A percentile compares a stretch with the other conserved stretches of the same genome.
These are phyloP conservation scores for Malurus melanocephalus DNA, from an alignment of 2,113 vertebrate genomes.

Conservation along the genomic window DNA sequence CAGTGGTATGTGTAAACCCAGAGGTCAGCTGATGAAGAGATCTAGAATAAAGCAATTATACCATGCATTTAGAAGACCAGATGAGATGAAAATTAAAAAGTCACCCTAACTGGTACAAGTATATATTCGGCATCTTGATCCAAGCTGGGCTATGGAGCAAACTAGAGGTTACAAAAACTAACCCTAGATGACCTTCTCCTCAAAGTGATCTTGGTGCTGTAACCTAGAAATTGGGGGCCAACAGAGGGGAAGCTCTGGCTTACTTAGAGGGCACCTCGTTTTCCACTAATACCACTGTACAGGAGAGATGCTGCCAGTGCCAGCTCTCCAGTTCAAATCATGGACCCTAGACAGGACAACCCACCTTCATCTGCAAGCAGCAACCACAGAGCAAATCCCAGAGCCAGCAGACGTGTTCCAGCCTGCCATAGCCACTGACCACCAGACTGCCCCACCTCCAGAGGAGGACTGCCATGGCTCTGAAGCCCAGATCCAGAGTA, in stretches of 20 bases:
- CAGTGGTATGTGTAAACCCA: background rate
- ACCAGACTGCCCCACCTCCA: background rate
- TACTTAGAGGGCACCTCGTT: background rate
- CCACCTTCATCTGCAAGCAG: background rate
- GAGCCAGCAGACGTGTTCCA: background rate
- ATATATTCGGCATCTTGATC: background rate
- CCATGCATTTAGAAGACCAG: background rate
- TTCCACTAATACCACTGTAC: accelerated
- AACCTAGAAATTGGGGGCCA: background rate
- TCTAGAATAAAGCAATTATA: background rate
- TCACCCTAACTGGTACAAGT: background rate
- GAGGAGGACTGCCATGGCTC: background rate
- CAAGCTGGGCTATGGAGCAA: background rate
- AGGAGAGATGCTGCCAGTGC: background rate
- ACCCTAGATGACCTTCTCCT: background rate
- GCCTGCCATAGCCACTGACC: background rate
- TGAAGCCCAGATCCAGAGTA: background rate
- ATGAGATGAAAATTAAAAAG: background rate
- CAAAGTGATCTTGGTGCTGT: background rate
- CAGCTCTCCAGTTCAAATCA: accelerated
- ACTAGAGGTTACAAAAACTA: background rate
- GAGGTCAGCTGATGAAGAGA: background rate
- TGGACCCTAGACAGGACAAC: background rate
- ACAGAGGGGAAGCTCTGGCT: background rate
- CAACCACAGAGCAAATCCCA: background rate